These are phyloP conservation scores for Oopsacas minuta DNA, from an alignment of 37 sponge, comb jelly and placozoan species.

Conservation along the genomic window DNA sequence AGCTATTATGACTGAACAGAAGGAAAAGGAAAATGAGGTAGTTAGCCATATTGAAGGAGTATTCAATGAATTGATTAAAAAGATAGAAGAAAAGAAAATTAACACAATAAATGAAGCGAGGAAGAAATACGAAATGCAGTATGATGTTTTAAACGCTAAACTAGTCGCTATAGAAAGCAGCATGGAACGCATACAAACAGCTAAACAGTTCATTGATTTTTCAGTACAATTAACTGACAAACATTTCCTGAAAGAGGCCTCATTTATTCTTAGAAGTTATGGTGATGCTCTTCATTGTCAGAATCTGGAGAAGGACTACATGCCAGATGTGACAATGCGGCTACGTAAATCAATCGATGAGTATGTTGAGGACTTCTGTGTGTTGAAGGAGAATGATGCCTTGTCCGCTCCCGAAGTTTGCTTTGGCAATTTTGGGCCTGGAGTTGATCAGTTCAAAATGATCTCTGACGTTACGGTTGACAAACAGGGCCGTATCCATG, in stretches of 20 bases:
- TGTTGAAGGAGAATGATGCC: neutral
- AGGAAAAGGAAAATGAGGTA: neutral
- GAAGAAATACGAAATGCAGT: neutral
- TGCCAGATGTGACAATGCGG: neutral
- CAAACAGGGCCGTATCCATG: neutral
- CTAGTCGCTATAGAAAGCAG: neutral
- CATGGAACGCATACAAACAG: neutral
- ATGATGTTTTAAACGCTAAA: neutral
- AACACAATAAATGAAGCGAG: neutral
- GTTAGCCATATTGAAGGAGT: neutral
- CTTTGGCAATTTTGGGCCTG: neutral
- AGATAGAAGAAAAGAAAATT: neutral
- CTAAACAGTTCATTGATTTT: slow-evolving; percentile 5
- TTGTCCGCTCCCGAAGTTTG: neutral
- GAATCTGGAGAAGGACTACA: neutral
- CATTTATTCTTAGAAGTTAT: neutral
- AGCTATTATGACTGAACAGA: neutral
- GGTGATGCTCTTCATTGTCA: neutral
- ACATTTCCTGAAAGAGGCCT: neutral
- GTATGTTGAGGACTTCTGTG: neutral
- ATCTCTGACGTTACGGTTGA: slow-evolving; percentile 4
- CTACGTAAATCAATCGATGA: neutral
- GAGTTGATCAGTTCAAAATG: neutral
- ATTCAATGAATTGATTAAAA: neutral
- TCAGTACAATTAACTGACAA: neutral